Conservation (phyloP, 2,888 invertebrate species). For the Andricus quercusramuli region DNA sequence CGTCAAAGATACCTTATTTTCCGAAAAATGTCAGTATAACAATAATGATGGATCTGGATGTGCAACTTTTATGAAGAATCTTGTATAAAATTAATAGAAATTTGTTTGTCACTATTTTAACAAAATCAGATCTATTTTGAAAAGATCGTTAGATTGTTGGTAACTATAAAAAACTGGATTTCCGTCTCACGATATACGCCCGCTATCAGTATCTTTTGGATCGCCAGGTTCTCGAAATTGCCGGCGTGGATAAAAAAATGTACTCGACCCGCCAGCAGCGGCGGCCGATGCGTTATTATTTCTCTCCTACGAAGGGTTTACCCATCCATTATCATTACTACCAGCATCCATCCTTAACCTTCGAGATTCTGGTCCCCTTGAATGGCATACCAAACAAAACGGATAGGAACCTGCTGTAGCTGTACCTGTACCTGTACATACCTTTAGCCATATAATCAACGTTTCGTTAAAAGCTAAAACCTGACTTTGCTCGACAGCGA, state of each 20-base stretch:
- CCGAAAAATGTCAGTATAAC: too few relatives aligned
- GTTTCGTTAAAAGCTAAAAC: slow-evolving; percentile 5
- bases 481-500: neutral
- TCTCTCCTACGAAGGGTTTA: slow-evolving; percentile 56
- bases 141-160: neutral
- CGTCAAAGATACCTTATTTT: too few relatives aligned
- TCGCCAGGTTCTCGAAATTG: slow-evolving; percentile 23
- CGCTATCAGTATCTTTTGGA: slow-evolving; percentile 32
- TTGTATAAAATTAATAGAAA: too few relatives aligned
- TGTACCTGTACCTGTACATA: neutral
- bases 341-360: slow-evolving; percentile 41
- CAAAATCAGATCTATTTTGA: neutral
- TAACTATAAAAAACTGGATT: slow-evolving; percentile 14
- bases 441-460: slow-evolving; percentile 24
- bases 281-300: slow-evolving; percentile 59
- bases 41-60: too few relatives aligned
- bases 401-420: slow-evolving; percentile 23
- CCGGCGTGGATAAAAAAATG: slow-evolving; percentile 16
- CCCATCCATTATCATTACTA: slow-evolving; percentile 61
- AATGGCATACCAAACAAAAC: slow-evolving; percentile 35
- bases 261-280: slow-evolving; percentile 45
- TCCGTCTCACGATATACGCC: slow-evolving; percentile 15
- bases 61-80: too few relatives aligned
- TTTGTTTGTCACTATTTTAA: too few relatives aligned
- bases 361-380: slow-evolving; percentile 24